Evolutionary conservation across 1,140 invertebrate genomes (phyloP).

Genomic region (Eupristina koningsbergeri): DNA sequence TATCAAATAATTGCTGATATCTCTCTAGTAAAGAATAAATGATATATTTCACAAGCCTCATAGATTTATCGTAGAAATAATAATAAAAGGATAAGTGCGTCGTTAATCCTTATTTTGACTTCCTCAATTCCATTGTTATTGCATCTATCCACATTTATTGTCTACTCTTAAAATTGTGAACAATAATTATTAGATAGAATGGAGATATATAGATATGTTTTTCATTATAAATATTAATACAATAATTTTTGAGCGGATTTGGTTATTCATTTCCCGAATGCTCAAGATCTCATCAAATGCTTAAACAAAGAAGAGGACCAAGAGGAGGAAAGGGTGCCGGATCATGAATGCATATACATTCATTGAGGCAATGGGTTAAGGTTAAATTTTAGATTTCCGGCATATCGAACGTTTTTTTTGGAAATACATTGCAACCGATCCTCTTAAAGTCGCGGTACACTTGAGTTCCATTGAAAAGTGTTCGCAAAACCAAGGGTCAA

Average conservation of each 20-base stretch:
- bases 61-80: not conserved
- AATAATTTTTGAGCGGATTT: too few relatives aligned
- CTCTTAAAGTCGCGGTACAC: not conserved
- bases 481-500: too few relatives aligned
- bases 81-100: not conserved
- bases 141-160: not conserved
- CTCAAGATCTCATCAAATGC: too few relatives aligned
- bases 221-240: not conserved
- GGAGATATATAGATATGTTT: not conserved
- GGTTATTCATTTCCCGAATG: too few relatives aligned
- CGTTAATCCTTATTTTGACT: not conserved
- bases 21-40: not conserved
- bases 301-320: not conserved
- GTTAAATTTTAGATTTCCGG: not conserved
- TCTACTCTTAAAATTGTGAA: not conserved
- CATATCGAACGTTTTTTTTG: not conserved
- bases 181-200: not conserved
- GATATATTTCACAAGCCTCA: not conserved
- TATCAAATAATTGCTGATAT: conserved; percentile 28
- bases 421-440: not conserved
- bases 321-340: not conserved
- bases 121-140: conserved; percentile 13
- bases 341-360: too few relatives aligned
- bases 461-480: not conserved
- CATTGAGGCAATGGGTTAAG: too few relatives aligned